These are phyloP conservation scores for Popillia japonica DNA, from an alignment of 1,140 invertebrate genomes.

Conservation along the genomic window DNA sequence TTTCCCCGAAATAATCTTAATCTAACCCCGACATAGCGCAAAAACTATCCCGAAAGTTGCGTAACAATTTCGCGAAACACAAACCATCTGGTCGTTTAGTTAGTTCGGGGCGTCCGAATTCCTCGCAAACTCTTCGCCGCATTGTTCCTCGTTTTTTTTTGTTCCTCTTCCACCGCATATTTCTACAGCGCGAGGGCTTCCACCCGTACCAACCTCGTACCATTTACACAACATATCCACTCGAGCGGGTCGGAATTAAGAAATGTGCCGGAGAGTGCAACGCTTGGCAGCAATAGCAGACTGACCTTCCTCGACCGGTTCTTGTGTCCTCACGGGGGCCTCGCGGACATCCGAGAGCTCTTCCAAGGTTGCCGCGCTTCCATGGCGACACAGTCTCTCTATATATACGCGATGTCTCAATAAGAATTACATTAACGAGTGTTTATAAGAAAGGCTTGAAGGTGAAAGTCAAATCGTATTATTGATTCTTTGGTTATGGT, in stretches of 20 bases:
- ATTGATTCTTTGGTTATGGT: no score
- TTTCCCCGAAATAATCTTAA: slow-evolving; percentile 9
- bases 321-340: slow-evolving; percentile 39
- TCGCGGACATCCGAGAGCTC: slow-evolving; percentile 46
- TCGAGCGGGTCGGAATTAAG: slow-evolving; percentile 14
- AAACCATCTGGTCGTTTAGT: neutral
- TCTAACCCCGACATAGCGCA: neutral
- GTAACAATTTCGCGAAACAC: slow-evolving; percentile 16
- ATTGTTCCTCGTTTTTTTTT: slow-evolving; percentile 17
- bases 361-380: slow-evolving; percentile 44
- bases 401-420: neutral
- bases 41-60: slow-evolving; percentile 8
- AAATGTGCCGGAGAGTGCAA: slow-evolving; percentile 40
- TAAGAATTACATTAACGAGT: no score
- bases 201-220: neutral
- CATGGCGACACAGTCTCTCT: slow-evolving; percentile 35
- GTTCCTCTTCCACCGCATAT: no score
- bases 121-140: slow-evolving; percentile 21
- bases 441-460: no score
- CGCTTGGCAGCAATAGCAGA: slow-evolving; percentile 43
- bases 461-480: no score
- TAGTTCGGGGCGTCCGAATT: slow-evolving; percentile 18
- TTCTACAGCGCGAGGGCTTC: neutral
- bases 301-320: slow-evolving; percentile 52
- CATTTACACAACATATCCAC: neutral